phyloP scores from a whole-genome alignment of 2,888 invertebrate species.

The Pelosia muscerda region DNA sequence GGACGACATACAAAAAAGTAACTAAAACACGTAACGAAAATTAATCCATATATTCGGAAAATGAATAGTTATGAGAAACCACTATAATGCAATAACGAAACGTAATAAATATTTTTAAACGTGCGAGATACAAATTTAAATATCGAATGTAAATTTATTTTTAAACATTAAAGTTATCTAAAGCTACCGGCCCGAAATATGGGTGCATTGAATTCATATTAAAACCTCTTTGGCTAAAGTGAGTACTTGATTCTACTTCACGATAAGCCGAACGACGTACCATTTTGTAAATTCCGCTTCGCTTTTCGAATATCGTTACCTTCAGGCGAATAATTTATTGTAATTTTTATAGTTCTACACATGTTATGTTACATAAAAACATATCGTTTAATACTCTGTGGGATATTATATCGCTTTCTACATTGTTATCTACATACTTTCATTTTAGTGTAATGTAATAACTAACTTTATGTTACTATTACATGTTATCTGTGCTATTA shows the following conservation, averaged over 20 bases:
- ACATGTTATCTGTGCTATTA: too few relatives aligned
- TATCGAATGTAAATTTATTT: constrained; percentile 20
- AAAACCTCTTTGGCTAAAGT: constrained; percentile 25
- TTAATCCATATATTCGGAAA: background rate
- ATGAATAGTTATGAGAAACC: background rate
- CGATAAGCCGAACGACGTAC: constrained; percentile 43
- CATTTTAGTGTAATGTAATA: background rate
- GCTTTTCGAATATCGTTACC: constrained; percentile 45
- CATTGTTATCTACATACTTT: constrained; percentile 1
- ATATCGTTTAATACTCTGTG: too few relatives aligned
- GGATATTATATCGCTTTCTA: constrained; percentile 14
- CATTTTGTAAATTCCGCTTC: constrained; percentile 38
- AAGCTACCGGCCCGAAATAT: constrained; percentile 32
- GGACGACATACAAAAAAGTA: background rate
- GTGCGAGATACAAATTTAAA: constrained; percentile 14
- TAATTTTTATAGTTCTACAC: constrained; percentile 47
- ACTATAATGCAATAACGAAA: background rate
- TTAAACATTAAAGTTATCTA: constrained; percentile 22
- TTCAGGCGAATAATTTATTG: constrained; percentile 46
- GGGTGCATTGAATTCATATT: constrained; percentile 50
- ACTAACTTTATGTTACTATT: background rate
- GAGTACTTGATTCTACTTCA: constrained; percentile 34
- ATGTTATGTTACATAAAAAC: constrained; percentile 30
- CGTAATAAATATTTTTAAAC: constrained; percentile 5
- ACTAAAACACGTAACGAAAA: too few relatives aligned